phyloP scores from a whole-genome alignment of 2,797 vertebrate species.

The Chelon labrosus region DNA sequence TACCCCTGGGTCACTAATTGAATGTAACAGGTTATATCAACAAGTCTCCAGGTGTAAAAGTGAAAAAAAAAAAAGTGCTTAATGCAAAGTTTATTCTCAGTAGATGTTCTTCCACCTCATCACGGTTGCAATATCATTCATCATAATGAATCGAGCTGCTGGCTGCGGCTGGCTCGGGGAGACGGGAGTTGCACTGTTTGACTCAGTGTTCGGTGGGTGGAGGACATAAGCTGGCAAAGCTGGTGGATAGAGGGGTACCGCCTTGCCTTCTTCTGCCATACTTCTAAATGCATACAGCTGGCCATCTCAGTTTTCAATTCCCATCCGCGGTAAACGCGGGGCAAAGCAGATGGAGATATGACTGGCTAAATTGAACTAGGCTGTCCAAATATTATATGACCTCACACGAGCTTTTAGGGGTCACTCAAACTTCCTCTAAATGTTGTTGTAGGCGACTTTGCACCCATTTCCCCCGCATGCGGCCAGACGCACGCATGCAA shows the following conservation, averaged over 20 bases:
- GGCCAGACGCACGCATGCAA: conserved; percentile 33
- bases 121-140: conserved; percentile 33
- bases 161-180: conserved; percentile 42
- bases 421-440: conserved; percentile 68
- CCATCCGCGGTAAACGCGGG: conserved; percentile 72
- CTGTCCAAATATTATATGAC: conserved; percentile 79
- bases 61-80: not conserved
- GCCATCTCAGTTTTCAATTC: conserved; percentile 76
- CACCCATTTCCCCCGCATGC: conserved; percentile 42
- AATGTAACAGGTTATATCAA: conserved; percentile 53
- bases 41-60: conserved; percentile 53
- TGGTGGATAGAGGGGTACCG: conserved; percentile 6
- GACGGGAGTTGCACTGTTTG: conserved; percentile 62
- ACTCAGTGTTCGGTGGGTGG: conserved; percentile 36
- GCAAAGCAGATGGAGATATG: conserved; percentile 79
- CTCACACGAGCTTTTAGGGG: conserved; percentile 76
- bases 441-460: conserved; percentile 70
- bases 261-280: conserved; percentile 61
- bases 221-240: conserved; percentile 65
- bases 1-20: conserved; percentile 26
- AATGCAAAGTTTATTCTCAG: conserved; percentile 49
- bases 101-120: conserved; percentile 29
- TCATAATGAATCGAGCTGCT: conserved; percentile 59
- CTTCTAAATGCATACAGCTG: conserved; percentile 80
- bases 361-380: conserved; percentile 76